Evolutionary conservation across 2,113 vertebrate species (phyloP), one percentile per base, ranked within the genome.

Genomic region (Pipra filicauda): DNA sequence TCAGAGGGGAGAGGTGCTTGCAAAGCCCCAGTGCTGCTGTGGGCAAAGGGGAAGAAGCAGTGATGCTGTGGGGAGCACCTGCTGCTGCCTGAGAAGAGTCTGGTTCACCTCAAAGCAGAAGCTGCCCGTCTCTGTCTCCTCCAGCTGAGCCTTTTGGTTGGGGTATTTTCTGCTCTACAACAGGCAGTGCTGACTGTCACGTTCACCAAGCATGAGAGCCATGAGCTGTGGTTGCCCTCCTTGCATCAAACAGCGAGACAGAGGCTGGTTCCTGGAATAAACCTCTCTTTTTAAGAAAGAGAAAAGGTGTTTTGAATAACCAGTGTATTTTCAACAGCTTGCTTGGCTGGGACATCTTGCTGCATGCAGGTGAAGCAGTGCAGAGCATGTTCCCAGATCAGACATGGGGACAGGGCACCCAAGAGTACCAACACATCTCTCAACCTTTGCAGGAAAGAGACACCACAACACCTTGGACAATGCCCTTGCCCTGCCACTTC

Each of bases 321-420:
- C 5, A 5, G 19, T 0, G 1, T n/a, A 49, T 35, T 89, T 85
- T 39, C 26, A 52, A 31, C 23, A 48, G 20, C 35, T 46, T 46
- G 43, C 52, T 43, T 51, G 18, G 8, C 41, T 16, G 37, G 52
- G 21, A 5, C 48, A 48, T 19, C 20, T 33, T 7, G 0, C 11
- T 0, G 4, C 35, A 12, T 0, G 4, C 58, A 43, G n/a, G 43
- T 26, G 49, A 75, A 48, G 77, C 0, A 0, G 49, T 1, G 1
- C 49, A 15, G 39, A 54, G 17, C 1, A 0, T 0, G 8, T 51
- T 62, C 4, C 4, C 44, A 59, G 43, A 64, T 48, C 0, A 3
- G 30, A 19, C 33, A 23, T 0, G 0, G 44, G 52, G 30, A 62
- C 18, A 28, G 31, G 15, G 39, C 66, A 33, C 26, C 52, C 3